Evolutionary conservation across 2,888 invertebrate genomes (phyloP).

Genomic region (Baccha elongata): DNA sequence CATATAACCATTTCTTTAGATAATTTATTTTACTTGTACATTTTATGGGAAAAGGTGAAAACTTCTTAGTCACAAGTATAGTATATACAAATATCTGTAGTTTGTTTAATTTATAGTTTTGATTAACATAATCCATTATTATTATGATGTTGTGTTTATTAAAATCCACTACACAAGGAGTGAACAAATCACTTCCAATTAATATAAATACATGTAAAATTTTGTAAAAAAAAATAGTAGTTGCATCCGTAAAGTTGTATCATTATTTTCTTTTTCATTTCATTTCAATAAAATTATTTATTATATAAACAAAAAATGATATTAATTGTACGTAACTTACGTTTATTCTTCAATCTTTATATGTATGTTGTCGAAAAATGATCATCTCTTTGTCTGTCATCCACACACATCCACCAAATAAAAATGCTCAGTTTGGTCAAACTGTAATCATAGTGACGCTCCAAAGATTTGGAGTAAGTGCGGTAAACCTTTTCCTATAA

Average conservation of each 20-base stretch:
- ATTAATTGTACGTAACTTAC: conserved; percentile 67
- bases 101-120: conserved; percentile 28
- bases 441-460: conserved; percentile 73
- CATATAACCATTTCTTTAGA: not conserved
- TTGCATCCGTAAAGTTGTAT: conserved; percentile 66
- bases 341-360: conserved; percentile 70
- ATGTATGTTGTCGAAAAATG: conserved; percentile 72
- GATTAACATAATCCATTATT: conserved; percentile 19
- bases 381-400: conserved; percentile 72
- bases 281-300: conserved; percentile 9
- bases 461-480: conserved; percentile 74
- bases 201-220: conserved; percentile 12
- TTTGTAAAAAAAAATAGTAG: conserved; percentile 59
- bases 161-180: conserved; percentile 29
- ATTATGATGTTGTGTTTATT: conserved; percentile 46
- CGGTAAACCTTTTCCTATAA: conserved; percentile 70
- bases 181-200: conserved; percentile 17
- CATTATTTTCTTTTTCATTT: conserved; percentile 37
- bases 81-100: conserved; percentile 8
- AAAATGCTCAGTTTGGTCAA: conserved; percentile 67
- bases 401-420: conserved; percentile 70
- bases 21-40: not conserved
- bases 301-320: conserved; percentile 35
- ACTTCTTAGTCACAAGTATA: conserved; percentile 34
- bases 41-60: conserved; percentile 4